A percentile compares a stretch with the other conserved stretches of the same genome.
phyloP scores from a whole-genome alignment of 2,888 invertebrate species.

The Endotricha flammealis region DNA sequence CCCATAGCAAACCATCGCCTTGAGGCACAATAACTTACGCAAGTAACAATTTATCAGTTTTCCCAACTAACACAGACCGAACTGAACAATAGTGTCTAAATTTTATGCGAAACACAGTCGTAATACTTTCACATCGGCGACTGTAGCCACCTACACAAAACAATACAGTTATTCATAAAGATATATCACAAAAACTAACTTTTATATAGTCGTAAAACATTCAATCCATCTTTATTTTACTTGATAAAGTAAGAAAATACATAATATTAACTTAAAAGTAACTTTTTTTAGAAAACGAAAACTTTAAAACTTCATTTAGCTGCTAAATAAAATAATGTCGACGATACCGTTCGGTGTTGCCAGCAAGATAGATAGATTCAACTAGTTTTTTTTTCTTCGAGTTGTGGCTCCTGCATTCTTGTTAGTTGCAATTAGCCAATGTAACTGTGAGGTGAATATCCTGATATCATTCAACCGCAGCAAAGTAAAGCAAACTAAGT shows the following conservation, averaged over 20 bases:
- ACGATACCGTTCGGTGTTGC: conserved; percentile 41
- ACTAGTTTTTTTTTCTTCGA: too few relatives aligned
- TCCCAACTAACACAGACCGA: conserved; percentile 65
- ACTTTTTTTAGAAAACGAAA: conserved; percentile 40
- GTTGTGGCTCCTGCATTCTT: too few relatives aligned
- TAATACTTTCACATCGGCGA: conserved; percentile 66
- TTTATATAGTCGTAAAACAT: conserved; percentile 14
- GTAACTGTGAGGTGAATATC: too few relatives aligned
- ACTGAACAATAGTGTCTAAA: conserved; percentile 73
- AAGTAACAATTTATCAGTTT: conserved; percentile 46
- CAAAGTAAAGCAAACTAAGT: too few relatives aligned
- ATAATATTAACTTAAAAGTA: conserved; percentile 28
- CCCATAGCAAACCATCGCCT: conserved; percentile 37
- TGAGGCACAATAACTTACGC: conserved; percentile 40
- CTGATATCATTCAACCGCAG: too few relatives aligned
- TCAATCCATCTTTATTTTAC: conserved; percentile 20
- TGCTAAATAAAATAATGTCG: conserved; percentile 36
- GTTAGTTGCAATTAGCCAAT: too few relatives aligned
- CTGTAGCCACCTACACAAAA: conserved; percentile 72
- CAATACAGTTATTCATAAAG: conserved; percentile 61
- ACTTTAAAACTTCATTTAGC: conserved; percentile 49
- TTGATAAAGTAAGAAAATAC: conserved; percentile 22
- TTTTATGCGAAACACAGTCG: conserved; percentile 61
- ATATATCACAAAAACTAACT: conserved; percentile 37
- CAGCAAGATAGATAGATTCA: too few relatives aligned